phyloP scores from a whole-genome alignment of 2,113 vertebrate species.

The Embiotoca jacksoni region DNA sequence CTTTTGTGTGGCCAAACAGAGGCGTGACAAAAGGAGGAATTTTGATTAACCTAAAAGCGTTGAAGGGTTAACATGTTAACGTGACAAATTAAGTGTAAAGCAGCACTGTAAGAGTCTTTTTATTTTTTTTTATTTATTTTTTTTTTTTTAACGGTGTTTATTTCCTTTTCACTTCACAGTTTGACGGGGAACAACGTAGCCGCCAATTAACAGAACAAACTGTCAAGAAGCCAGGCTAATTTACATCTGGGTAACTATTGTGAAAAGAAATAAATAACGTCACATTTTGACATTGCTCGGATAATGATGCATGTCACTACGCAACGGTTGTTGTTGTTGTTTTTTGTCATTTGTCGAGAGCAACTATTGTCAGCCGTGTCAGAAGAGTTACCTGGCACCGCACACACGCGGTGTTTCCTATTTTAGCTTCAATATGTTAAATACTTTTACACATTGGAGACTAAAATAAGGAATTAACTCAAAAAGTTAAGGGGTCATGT shows the following conservation, averaged over 20 bases:
- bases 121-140: slow-evolving; percentile 1
- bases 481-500: neutral
- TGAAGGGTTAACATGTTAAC: neutral
- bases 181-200: neutral
- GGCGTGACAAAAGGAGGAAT: neutral
- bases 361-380: neutral
- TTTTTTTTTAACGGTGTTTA: neutral
- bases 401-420: too few relatives aligned
- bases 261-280: too few relatives aligned
- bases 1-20: slow-evolving; percentile 28
- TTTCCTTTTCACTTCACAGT: neutral
- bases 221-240: neutral
- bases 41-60: slow-evolving; percentile 13
- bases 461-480: too few relatives aligned
- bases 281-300: too few relatives aligned
- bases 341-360: neutral
- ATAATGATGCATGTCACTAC: too few relatives aligned
- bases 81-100: slow-evolving; percentile 22
- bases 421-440: too few relatives aligned
- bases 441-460: too few relatives aligned
- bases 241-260: neutral
- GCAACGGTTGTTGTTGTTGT: too few relatives aligned
- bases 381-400: neutral
- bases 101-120: neutral
- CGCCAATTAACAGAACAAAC: neutral